phyloP scores from a whole-genome alignment of 1,140 invertebrate genomes.

The Diabrotica virgifera region DNA sequence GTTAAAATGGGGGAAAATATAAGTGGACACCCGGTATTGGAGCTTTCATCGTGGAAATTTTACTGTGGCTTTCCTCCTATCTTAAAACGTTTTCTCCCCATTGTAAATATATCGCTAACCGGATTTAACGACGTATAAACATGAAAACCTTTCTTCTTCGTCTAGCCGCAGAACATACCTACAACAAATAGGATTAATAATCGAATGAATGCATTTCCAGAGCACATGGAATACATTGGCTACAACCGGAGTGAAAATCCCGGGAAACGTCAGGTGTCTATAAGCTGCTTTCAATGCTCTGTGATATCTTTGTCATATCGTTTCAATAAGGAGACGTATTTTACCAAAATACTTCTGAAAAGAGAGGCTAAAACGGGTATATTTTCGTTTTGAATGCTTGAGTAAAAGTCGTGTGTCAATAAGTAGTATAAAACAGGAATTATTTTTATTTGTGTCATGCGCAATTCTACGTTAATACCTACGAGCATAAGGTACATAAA shows the following conservation, averaged over 20 bases:
- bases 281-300: constrained; percentile 16
- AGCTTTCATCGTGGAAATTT: too few relatives aligned
- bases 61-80: too few relatives aligned
- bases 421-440: too few relatives aligned
- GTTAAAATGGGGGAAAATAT: too few relatives aligned
- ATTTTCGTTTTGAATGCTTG: not conserved
- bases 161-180: constrained; percentile 12
- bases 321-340: not conserved
- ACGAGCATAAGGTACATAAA: too few relatives aligned
- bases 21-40: too few relatives aligned
- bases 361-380: not conserved
- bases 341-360: not conserved
- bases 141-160: constrained; percentile 8
- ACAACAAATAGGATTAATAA: constrained; percentile 17
- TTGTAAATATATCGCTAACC: not conserved
- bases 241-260: not conserved
- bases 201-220: constrained; percentile 12
- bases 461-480: too few relatives aligned
- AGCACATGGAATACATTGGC: constrained; percentile 1
- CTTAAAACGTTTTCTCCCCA: not conserved
- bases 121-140: constrained; percentile 8
- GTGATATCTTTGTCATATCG: constrained; percentile 1
- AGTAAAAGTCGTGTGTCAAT: too few relatives aligned
- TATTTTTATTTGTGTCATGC: too few relatives aligned
- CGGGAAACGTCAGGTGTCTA: constrained; percentile 17